Evolutionary conservation across 2,888 invertebrate genomes (phyloP).

Genomic region (Leptinotarsa juncta): DNA sequence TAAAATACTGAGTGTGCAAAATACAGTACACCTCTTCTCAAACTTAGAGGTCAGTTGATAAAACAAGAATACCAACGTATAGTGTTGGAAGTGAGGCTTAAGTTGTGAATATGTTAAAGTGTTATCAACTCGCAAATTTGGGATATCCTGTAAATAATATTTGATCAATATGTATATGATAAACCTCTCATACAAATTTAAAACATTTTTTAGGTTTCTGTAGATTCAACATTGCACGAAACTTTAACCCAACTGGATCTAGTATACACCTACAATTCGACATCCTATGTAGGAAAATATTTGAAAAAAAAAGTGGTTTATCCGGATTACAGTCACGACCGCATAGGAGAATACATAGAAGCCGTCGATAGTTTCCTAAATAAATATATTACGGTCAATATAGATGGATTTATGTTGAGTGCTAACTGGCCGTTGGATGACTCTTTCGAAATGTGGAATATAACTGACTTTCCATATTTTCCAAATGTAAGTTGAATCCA

Average conservation of each 20-base stretch:
- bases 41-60: too few relatives aligned
- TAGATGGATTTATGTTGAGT: slow-evolving; percentile 68
- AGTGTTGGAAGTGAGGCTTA: too few relatives aligned
- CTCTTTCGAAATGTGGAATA: slow-evolving; percentile 60
- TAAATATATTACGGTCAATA: slow-evolving; percentile 39
- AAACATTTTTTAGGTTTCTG: slow-evolving; percentile 34
- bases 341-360: slow-evolving; percentile 51
- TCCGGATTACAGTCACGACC: slow-evolving; percentile 57
- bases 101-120: too few relatives aligned
- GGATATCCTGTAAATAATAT: too few relatives aligned
- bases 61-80: too few relatives aligned
- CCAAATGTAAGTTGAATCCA: slow-evolving; percentile 64
- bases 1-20: too few relatives aligned
- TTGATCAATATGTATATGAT: too few relatives aligned
- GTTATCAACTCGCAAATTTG: too few relatives aligned
- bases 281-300: slow-evolving; percentile 55
- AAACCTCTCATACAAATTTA: too few relatives aligned
- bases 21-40: too few relatives aligned
- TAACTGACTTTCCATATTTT: slow-evolving; percentile 66
- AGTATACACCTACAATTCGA: slow-evolving; percentile 52
- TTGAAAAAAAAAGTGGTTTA: slow-evolving; percentile 56
- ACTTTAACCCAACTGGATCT: slow-evolving; percentile 50
- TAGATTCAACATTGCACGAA: slow-evolving; percentile 47
- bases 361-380: slow-evolving; percentile 45
- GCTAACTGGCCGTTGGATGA: slow-evolving; percentile 71